Evolutionary conservation across 1,140 invertebrate species (phyloP), one percentile per base, ranked within the genome.

Genomic region (Ceratina calcarata): DNA sequence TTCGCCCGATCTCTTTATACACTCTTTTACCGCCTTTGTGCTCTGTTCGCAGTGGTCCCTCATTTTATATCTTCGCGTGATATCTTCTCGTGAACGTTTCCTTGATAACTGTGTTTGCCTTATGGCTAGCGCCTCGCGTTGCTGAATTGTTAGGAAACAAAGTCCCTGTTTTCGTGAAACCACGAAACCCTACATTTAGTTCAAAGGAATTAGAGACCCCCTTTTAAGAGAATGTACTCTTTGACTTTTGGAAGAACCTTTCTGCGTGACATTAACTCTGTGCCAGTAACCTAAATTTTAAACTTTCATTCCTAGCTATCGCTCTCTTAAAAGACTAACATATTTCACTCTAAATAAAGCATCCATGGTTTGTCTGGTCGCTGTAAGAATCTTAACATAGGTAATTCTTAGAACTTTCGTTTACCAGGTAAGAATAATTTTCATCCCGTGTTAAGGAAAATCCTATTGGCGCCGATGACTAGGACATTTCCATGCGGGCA

Each of bases 11-110:
- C 73, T 83, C 80, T 69, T 62, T 67, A 69, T 78, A 55, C 37
- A 45, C 65, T 55, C 79, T 80, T 80, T 80, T 66, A 68, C 65
- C 72, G 72, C 72, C 72, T 75, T 76, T 80, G 71, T 80, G 62
- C 70, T 37, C 65, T 76, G 78, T 76, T 68, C 72, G 1, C n/a
- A 18, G 51, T 37, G 32, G 22, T 60, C 62, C 71, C 53, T 4
- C 70, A 20, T 53, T 74, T 85, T 76, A 72, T 86, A 86, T 86
- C 84, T 57, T 37, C 66, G 37, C 57, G 61, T 37, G 84, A 85
- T 72, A 85, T 82, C 71, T 68, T 53, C 22, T 22, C 22, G 15
- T 32, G 32, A 57, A 72, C 77, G 78, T 55, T 68, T 37, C 45
- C 27, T 22, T 62, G 78, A 81, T 77, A 77, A 78, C 69, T 58